Percentiles rank a stretch among this genome's conserved stretches.
Conservation (phyloP, 2,113 vertebrate genomes). For the Azemiops feae region DNA sequence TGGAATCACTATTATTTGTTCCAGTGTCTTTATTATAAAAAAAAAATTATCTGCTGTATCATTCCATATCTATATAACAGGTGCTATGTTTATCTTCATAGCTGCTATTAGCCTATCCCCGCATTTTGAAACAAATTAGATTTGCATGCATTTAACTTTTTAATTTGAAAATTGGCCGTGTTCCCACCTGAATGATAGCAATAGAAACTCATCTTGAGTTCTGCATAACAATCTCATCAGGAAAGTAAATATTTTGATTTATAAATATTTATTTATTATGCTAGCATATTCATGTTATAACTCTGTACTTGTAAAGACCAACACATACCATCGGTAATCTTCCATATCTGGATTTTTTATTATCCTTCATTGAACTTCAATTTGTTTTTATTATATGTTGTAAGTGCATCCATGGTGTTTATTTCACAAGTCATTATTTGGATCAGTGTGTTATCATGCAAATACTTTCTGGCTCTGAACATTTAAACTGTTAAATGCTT, state of each 20-base stretch:
- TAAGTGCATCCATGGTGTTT: background rate
- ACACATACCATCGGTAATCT: conserved; percentile 7
- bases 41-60: background rate
- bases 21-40: background rate
- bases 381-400: background rate
- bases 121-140: background rate
- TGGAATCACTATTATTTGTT: background rate
- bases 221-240: background rate
- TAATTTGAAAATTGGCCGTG: conserved; percentile 3
- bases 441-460: background rate
- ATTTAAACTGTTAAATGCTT: background rate
- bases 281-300: conserved; percentile 2
- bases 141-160: conserved; percentile 9
- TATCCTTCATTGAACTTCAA: conserved; percentile 1
- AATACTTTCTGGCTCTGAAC: background rate
- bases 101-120: background rate
- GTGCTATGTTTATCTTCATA: background rate
- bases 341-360: conserved; percentile 13
- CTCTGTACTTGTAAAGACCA: background rate
- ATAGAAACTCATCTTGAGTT: conserved; percentile 1
- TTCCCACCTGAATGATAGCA: background rate
- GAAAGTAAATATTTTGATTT: conserved; percentile 20
- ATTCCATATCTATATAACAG: background rate
- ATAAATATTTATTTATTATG: conserved; percentile 3
- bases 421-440: background rate